Base-by-base conservation (phyloP, 2,113 vertebrate species). In the Malurus cyaneus region DNA sequence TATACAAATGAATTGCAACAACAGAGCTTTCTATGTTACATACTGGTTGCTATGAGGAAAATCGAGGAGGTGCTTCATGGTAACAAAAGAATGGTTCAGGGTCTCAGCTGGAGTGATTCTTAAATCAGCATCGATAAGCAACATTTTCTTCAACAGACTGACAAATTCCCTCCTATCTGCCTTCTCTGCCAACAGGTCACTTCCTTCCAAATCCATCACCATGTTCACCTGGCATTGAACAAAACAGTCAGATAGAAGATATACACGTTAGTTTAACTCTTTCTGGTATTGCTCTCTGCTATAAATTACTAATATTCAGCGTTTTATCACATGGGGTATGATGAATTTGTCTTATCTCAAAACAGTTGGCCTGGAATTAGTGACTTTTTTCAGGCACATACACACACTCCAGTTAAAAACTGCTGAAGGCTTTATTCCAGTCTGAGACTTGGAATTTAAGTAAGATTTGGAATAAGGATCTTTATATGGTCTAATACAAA, bases 1-100 rank as follows among this genome's bases (percentile, higher is more conserved):
- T 21, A 79, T 3, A 72, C 29, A 54, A 10, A 26, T 19, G 17
- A 67, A 74, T 52, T 52, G 64, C 70, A 80, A n/a, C 36, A 78
- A 24, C 1, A 5, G 46, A 76, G 20, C 86, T 44, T 36, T 65
- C 16, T 56, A 50, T 83, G 59, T 60, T 81, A 98, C 99, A 94
- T 98, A 99, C 99, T 99, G 99, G 98, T 98, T 99, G 98, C 99
- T 99, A 91, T 99, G 99, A 95, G 99, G 99, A 86, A 99, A 99
- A 98, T 99, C 99, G 19, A 99, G 98, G 97, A 99, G 98, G 97
- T 99, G 99, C 94, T 99, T 99, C 99, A 99, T 99, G 94, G 98
- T 99, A 97, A 99, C 98, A 97, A 99, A 99, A 91, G 99, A 98
- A 97, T 99, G 99, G 97, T 97, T 98, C 96, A 99, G 98, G 36